phyloP scores from a whole-genome alignment of 2,888 invertebrate genomes.

The Drosophila recens region DNA sequence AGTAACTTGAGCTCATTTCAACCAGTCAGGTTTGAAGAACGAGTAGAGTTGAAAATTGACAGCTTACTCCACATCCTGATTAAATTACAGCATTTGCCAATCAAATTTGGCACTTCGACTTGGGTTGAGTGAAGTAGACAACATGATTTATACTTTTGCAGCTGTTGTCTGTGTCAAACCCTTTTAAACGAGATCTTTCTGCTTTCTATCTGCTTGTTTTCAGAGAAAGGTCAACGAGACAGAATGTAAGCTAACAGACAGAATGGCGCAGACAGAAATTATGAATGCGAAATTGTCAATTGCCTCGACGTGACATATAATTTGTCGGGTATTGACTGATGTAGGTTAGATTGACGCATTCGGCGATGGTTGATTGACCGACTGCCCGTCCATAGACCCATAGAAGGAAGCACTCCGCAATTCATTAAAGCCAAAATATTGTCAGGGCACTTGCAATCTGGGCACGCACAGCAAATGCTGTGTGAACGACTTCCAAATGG shows the following conservation, averaged over 20 bases:
- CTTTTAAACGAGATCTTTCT: constrained; percentile 42
- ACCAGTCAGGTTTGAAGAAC: constrained; percentile 5
- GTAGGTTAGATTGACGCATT: constrained; percentile 43
- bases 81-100: constrained; percentile 23
- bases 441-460: constrained; percentile 40
- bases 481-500: constrained; percentile 32
- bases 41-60: constrained; percentile 19
- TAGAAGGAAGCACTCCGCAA: constrained; percentile 16
- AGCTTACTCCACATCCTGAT: constrained; percentile 11
- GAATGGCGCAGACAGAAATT: constrained; percentile 52
- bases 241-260: background rate
- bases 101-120: constrained; percentile 23
- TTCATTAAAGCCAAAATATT: constrained; percentile 17
- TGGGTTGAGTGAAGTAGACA: constrained; percentile 3
- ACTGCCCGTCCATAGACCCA: constrained; percentile 26
- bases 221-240: constrained; percentile 52
- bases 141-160: constrained; percentile 23
- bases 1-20: constrained; percentile 25
- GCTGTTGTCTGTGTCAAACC: constrained; percentile 44
- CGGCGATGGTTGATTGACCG: constrained; percentile 46
- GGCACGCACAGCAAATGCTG: constrained; percentile 45
- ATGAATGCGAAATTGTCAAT: constrained; percentile 67
- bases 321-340: constrained; percentile 55
- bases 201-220: constrained; percentile 12
- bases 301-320: constrained; percentile 52